Evolutionary conservation across 2,113 vertebrate genomes (phyloP), one percentile per base, ranked within the genome.

Genomic region (Carassius auratus): DNA sequence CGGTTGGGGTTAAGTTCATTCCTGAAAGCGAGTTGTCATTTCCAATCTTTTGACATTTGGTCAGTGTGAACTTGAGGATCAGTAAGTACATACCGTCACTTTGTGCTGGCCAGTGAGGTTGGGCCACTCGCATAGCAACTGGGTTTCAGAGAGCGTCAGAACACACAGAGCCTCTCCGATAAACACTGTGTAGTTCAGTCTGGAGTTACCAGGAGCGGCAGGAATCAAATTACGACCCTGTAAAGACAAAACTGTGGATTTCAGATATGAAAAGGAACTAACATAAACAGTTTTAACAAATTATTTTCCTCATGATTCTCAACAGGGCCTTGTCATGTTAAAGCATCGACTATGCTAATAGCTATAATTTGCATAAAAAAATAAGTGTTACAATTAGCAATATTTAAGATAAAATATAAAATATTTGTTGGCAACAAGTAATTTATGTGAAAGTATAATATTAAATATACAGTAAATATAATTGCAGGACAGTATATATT

Each of bases 141-240:
- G 97, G 0, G 95, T 96, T 90, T 97, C 97, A 0, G 97, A 97
- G 45, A 97, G 94, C 0, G 97, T 97, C 66, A 97, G 94, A 10
- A 91, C 89, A 15, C 97, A 97, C 1, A 95, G 96, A 0, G 96
- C 97, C 38, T 97, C 95, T 7, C 97, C 97, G 0, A 97, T 97
- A 83, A 97, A 91, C 91, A 97, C 96, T 0, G 96, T 97, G 92
- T 97, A 97, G 94, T 97, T 97, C 77, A 97, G 95, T 66, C 97
- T 94, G 42, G 93, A 96, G 93, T 96, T 97, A 7, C 97, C 97
- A 0, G 97, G 95, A 0, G 95, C 96, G 0, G 96, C 95, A 0
- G 97, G 98, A 86, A 99, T 94, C 86, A 99, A 92, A 93, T 99
- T 97, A 80, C 97, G 96, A 55, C 98, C 98, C 98, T 99, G 89